Conservation (phyloP, 2,113 vertebrate species). For the Cairina moschata region DNA sequence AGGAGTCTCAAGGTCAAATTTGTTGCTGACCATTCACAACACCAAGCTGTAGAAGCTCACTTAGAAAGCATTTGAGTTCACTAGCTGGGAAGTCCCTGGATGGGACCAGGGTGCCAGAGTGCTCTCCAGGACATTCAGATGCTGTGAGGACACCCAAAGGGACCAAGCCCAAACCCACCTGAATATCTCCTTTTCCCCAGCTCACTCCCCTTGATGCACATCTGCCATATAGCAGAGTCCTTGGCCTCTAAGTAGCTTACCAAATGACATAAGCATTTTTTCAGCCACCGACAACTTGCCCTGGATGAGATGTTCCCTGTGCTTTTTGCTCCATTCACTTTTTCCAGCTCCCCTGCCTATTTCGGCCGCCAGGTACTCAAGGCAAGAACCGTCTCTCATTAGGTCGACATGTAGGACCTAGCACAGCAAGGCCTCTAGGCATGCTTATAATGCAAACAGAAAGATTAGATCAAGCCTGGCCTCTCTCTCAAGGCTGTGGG, state of each 20-base stretch:
- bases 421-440: conserved; percentile 35
- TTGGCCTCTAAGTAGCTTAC: background rate
- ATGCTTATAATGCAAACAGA: conserved; percentile 57
- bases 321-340: background rate
- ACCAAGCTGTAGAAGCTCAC: background rate
- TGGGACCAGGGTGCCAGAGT: background rate
- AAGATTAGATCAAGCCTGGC: conserved; percentile 54
- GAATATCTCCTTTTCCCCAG: background rate
- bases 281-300: background rate
- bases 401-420: background rate
- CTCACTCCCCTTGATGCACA: background rate
- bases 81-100: background rate
- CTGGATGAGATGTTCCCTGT: background rate
- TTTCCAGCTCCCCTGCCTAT: background rate
- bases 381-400: background rate
- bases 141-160: background rate
- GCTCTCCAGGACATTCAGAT: background rate
- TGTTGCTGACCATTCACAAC: conserved; percentile 11
- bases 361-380: conserved; percentile 8
- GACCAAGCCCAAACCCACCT: background rate
- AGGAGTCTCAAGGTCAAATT: background rate
- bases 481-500: conserved; percentile 58
- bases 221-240: background rate
- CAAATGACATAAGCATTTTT: background rate
- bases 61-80: background rate